These are phyloP conservation scores for Hybognathus amarus DNA, from an alignment of 2,797 vertebrate genomes.

Conservation along the genomic window DNA sequence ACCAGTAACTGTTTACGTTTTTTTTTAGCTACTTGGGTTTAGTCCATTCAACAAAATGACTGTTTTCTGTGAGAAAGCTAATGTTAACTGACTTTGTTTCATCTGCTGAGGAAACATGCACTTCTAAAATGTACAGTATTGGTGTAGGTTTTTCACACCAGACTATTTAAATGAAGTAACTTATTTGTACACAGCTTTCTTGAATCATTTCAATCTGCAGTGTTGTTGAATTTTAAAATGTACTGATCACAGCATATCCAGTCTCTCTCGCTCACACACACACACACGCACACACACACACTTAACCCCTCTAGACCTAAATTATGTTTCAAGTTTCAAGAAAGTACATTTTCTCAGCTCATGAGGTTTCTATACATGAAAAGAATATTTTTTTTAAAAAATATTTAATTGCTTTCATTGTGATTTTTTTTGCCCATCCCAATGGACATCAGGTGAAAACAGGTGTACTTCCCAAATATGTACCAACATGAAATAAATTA, in stretches of 20 bases:
- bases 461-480: no score
- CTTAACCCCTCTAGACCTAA: no score
- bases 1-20: constrained; percentile 39
- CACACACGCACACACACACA: no score
- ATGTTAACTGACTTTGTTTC: constrained; percentile 64
- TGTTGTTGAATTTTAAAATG: not conserved
- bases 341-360: no score
- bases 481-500: no score
- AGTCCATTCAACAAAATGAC: constrained; percentile 51
- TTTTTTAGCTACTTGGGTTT: constrained; percentile 54
- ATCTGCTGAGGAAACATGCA: constrained; percentile 79
- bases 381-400: no score
- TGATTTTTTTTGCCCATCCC: no score
- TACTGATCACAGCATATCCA: not conserved
- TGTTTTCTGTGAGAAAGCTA: constrained; percentile 83
- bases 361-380: no score
- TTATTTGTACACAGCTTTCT: constrained; percentile 84
- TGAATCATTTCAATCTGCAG: constrained; percentile 7
- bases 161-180: constrained; percentile 93
- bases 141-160: constrained; percentile 78
- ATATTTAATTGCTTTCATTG: no score
- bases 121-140: constrained; percentile 85
- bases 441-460: no score
- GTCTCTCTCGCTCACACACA: no score
- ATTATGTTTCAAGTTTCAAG: no score